phyloP scores from a whole-genome alignment of 2,797 vertebrate species.

The Aeoliscus strigatus region DNA sequence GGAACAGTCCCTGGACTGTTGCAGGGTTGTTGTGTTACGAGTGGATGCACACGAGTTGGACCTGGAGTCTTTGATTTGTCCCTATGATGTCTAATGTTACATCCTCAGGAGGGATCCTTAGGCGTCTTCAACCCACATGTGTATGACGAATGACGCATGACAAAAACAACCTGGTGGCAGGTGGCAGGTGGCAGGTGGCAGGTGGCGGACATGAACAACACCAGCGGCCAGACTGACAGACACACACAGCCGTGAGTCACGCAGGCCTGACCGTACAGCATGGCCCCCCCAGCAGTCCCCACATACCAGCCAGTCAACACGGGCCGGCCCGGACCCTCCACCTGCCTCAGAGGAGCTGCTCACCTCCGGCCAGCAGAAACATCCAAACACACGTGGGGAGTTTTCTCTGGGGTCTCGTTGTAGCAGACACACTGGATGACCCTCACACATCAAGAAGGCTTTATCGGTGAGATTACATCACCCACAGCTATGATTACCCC shows the following conservation, averaged over 20 bases:
- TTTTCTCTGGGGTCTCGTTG: conserved; percentile 50
- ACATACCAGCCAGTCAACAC: conserved; percentile 63
- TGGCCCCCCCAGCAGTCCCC: conserved; percentile 51
- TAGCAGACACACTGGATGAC: conserved; percentile 51
- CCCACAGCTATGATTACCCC: conserved; percentile 46
- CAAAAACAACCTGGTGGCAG: too few species aligned
- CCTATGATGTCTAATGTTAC: too few species aligned
- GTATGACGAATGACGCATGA: too few species aligned
- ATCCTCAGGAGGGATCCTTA: too few species aligned
- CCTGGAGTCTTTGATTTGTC: too few species aligned
- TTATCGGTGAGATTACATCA: conserved; percentile 77
- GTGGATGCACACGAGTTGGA: too few species aligned
- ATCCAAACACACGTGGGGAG: conserved; percentile 34
- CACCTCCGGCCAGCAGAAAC: conserved; percentile 30
- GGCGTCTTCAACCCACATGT: too few species aligned
- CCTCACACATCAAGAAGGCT: conserved; percentile 55
- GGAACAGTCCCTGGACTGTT: too few species aligned
- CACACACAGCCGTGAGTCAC: conserved; percentile 62
- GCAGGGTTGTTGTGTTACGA: too few species aligned
- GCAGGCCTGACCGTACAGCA: conserved; percentile 58
- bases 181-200: too few species aligned
- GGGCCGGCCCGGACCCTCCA: conserved; percentile 45
- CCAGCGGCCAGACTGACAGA: conserved; percentile 42
- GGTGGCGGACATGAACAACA: too few species aligned
- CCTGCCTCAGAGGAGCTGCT: conserved; percentile 47